Conservation (phyloP, 2,888 invertebrate genomes). For the Lithodes maja region DNA sequence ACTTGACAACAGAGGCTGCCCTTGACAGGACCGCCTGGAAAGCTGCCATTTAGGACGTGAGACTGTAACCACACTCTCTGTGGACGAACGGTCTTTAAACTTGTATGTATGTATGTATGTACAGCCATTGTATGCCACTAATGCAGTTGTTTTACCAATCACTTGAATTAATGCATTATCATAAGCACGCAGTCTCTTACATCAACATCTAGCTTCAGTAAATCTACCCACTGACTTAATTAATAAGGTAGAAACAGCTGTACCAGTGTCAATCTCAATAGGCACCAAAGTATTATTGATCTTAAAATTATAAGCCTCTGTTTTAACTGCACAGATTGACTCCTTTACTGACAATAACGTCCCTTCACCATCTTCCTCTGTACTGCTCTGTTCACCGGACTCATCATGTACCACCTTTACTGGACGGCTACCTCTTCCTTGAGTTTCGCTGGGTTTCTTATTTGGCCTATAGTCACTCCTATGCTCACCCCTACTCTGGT, state of each 20-base stretch:
- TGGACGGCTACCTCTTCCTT: neutral
- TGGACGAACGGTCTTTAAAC: too few species aligned
- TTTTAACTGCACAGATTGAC: neutral
- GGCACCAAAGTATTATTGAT: neutral
- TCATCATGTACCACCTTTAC: neutral
- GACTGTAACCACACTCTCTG: too few species aligned
- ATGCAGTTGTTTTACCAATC: slow-evolving; percentile 6
- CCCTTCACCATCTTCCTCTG: neutral
- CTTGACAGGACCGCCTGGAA: too few species aligned
- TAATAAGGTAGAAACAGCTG: slow-evolving; percentile 24
- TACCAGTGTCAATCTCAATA: slow-evolving; percentile 15
- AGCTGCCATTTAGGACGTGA: too few species aligned
- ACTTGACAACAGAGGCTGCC: too few species aligned
- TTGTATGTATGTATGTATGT: too few species aligned
- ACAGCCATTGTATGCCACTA: neutral
- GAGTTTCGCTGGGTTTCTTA: neutral
- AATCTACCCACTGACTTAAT: neutral
- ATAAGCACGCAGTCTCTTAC: slow-evolving; percentile 16
- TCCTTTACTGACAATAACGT: neutral
- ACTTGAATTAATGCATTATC: slow-evolving; percentile 22
- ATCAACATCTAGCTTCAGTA: slow-evolving; percentile 26
- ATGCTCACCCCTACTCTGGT: neutral
- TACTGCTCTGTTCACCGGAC: neutral
- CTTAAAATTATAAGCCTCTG: neutral
- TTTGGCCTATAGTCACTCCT: neutral